These are phyloP conservation scores for Colletes latitarsis DNA, from an alignment of 1,140 invertebrate genomes.

Conservation along the genomic window DNA sequence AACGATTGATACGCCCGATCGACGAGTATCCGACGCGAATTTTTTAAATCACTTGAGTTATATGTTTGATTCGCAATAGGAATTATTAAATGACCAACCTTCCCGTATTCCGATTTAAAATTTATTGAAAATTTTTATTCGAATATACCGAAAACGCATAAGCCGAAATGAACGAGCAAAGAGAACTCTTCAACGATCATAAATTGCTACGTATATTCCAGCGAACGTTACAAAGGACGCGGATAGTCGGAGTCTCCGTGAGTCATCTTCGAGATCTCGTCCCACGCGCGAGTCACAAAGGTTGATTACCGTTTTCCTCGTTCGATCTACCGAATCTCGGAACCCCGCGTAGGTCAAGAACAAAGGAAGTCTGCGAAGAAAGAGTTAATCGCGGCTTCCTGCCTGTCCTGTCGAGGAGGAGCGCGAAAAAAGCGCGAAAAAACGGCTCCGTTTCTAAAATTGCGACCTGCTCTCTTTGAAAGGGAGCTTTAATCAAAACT, in stretches of 20 bases:
- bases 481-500: constrained; percentile 72
- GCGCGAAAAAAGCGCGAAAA: background rate
- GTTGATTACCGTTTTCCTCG: constrained; percentile 43
- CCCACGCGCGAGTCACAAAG: constrained; percentile 1
- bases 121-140: too few relatives aligned
- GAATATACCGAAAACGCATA: too few relatives aligned
- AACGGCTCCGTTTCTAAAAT: background rate
- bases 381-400: constrained; percentile 44
- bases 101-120: background rate
- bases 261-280: constrained; percentile 3
- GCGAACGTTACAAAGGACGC: background rate
- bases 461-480: constrained; percentile 48
- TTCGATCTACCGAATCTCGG: constrained; percentile 40
- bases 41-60: background rate
- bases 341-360: constrained; percentile 19
- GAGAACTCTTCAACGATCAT: constrained; percentile 4
- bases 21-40: background rate
- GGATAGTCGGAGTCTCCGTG: background rate
- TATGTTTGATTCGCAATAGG: background rate
- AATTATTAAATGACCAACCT: background rate
- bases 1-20: constrained; percentile 34
- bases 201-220: background rate
- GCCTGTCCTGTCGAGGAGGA: background rate
- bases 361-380: constrained; percentile 49
- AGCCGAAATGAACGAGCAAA: background rate